Base-by-base conservation (phyloP, 2,888 invertebrate species). In the Cryptus viduatorius region DNA sequence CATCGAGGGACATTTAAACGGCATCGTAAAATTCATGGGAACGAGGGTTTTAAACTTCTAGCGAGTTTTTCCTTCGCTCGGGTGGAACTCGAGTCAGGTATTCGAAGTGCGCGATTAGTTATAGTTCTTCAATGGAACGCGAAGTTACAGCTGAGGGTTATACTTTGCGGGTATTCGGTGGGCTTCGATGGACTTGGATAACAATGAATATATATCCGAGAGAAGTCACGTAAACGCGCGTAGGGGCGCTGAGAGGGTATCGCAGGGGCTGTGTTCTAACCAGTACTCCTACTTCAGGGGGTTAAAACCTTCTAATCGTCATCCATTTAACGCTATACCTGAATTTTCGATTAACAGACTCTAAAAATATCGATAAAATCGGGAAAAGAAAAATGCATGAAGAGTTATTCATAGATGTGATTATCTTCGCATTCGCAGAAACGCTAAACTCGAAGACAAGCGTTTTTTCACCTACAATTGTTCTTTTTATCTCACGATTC, bases 141-240 rank as follows among this genome's bases (percentile, higher is more conserved):
- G 24, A 3, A 24, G 24, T 12, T 12, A 7, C 8, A 8, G 3
- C 19, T 37, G 37, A 56, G 56, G 42, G 56, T 42, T 46, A 19
- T 56, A 12, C 16, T 12, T 56, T 42, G 56, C 24, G 71, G 71
- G 56, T 56, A 42, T 69, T 71, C 71, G 56, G 71, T 56, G 71
- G 56, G 56, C 71, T 56, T 56, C 71, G 56, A 56, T 71, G 24
- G 19, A 19, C 19, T 53, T 53, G 7, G 19, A 24, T 16, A 37
- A 56, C 71, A 56, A 71, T 71, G 71, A 56, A 5, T 71, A 56
- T 19, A 16, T 56, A 56, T 16, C 56, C n/a, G 42, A 42, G 42
- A 37, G 71, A 56, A 4, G 42, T 50, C 53, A 14, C 69, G 69
- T 5, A 69, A 69, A 69, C 19, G 50, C 31, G n/a, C 53, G 31